Conservation (phyloP, 2,888 invertebrate species). For the Volucella inflata region DNA sequence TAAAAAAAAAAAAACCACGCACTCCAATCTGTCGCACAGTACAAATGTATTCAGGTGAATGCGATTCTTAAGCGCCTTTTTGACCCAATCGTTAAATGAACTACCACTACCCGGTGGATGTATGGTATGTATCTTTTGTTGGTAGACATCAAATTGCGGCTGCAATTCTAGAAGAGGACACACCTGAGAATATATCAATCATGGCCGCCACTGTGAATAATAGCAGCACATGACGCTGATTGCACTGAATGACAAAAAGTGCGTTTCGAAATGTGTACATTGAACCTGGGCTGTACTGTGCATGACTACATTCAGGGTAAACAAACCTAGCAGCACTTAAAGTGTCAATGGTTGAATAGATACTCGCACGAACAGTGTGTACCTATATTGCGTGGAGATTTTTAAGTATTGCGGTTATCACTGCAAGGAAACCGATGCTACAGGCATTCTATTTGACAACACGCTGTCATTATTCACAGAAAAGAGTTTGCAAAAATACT, state of each 20-base stretch:
- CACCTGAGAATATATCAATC: neutral
- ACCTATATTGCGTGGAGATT: too few relatives aligned
- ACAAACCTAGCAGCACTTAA: neutral
- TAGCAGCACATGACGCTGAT: conserved; percentile 9
- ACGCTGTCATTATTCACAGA: too few relatives aligned
- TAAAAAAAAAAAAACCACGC: neutral
- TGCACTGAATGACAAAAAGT: neutral
- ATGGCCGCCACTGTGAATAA: conserved; percentile 4
- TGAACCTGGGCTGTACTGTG: neutral
- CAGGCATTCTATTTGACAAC: too few relatives aligned
- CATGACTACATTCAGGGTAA: neutral
- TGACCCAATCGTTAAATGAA: conserved; percentile 21
- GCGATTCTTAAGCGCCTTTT: conserved; percentile 36
- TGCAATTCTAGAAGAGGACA: conserved; percentile 16
- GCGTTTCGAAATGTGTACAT: conserved; percentile 1
- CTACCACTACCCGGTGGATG: neutral
- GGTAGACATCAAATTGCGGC: conserved; percentile 23
- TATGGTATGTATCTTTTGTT: conserved; percentile 1
- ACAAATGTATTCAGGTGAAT: neutral
- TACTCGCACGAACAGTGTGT: too few relatives aligned
- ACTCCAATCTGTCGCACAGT: neutral
- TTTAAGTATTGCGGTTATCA: too few relatives aligned
- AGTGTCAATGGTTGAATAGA: too few relatives aligned
- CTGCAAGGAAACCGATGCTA: too few relatives aligned
- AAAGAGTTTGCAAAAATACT: too few relatives aligned